A percentile compares a stretch with the other conserved stretches of the same genome.
phyloP scores from a whole-genome alignment of 2,113 vertebrate genomes.

The Patagioenas fasciata region DNA sequence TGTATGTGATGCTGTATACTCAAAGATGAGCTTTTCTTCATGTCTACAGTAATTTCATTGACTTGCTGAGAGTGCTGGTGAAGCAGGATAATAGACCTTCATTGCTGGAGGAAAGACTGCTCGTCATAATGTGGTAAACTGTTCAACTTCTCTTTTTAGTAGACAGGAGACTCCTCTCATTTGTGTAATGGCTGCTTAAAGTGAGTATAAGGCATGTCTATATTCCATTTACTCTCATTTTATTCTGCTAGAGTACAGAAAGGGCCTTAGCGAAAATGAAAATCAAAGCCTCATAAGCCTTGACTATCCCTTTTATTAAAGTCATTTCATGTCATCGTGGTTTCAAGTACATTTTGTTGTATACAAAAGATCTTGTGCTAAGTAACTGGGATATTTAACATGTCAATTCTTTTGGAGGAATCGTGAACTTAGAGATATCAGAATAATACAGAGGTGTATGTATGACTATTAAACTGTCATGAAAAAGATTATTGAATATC shows the following conservation, averaged over 20 bases:
- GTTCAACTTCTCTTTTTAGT: not conserved
- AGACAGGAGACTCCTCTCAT: not conserved
- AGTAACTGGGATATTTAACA: constrained; percentile 10
- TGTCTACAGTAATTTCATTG: not conserved
- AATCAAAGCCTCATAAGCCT: constrained; percentile 31
- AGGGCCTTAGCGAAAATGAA: not conserved
- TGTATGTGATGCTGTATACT: not conserved
- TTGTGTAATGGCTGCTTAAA: constrained; percentile 29
- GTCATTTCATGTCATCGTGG: not conserved
- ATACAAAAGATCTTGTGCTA: not conserved
- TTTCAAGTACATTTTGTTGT: constrained; percentile 21
- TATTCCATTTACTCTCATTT: not conserved
- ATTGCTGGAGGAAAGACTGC: not conserved
- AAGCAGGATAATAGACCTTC: not conserved
- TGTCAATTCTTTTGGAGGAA: not conserved
- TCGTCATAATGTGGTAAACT: constrained; percentile 9
- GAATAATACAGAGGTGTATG: not conserved
- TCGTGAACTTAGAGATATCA: not conserved
- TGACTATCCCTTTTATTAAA: constrained; percentile 16
- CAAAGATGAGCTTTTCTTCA: not conserved
- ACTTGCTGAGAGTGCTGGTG: not conserved
- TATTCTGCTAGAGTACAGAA: not conserved
- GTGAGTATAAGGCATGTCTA: not conserved
- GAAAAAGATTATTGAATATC: not conserved
- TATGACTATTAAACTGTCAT: constrained; percentile 9